Conservation (phyloP, 1,140 invertebrate genomes). For the Thrips palmi region DNA sequence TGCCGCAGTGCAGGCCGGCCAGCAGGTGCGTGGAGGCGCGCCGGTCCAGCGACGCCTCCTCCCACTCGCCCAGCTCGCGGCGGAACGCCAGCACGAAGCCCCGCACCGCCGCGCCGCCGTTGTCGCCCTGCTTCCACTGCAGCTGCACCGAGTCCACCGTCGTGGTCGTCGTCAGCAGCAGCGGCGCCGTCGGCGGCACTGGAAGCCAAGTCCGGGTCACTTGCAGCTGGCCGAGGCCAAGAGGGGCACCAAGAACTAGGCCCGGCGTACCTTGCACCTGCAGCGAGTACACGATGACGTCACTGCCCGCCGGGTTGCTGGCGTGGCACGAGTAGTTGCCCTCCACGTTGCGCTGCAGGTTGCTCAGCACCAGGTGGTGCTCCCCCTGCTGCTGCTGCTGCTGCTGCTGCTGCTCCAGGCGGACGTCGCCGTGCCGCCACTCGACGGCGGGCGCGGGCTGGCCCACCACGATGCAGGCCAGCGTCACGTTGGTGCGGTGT, state of each 20-base stretch:
- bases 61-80: conserved; percentile 35
- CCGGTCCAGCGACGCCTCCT: conserved; percentile 27
- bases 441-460: conserved; percentile 29
- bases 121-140: conserved; percentile 32
- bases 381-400: conserved; percentile 16
- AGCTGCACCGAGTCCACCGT: conserved; percentile 27
- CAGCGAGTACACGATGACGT: conserved; percentile 37
- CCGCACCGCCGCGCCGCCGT: conserved; percentile 30
- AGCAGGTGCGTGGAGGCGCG: conserved; percentile 28
- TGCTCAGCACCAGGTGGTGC: not conserved
- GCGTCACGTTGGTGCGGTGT: conserved; percentile 32
- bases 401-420: conserved; percentile 23
- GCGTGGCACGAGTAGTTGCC: conserved; percentile 45
- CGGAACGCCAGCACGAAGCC: conserved; percentile 35
- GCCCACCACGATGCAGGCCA: conserved; percentile 39
- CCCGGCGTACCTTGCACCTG: too few species aligned
- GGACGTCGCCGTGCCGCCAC: conserved; percentile 28
- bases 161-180: conserved; percentile 26
- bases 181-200: conserved; percentile 29
- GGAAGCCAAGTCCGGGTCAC: conserved; percentile 7
- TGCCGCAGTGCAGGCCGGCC: conserved; percentile 35
- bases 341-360: not conserved
- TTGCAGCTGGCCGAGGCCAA: conserved; percentile 18
- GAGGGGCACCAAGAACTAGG: too few species aligned
- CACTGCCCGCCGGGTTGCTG: conserved; percentile 35